Base-by-base conservation (phyloP, 1,140 invertebrate genomes). In the Leptinotarsa lineolata region DNA sequence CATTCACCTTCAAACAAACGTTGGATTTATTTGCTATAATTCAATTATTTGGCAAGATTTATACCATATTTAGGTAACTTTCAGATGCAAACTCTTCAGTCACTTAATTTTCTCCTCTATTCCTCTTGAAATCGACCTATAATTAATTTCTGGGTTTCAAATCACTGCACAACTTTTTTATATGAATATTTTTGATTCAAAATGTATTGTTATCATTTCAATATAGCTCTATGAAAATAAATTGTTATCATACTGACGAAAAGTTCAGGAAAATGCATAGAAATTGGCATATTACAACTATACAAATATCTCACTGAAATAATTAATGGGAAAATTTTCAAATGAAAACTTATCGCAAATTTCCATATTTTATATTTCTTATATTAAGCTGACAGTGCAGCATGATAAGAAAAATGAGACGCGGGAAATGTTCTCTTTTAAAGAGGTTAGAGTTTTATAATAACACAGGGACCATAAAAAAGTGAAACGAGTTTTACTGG, bases 381-480 rank as follows among this genome's bases (percentile, higher is more conserved):
- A 54, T 54, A 54, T 16, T 54, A n/a, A 54, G 48, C 48, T 54
- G 48, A 54, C 48, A 54, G 48, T 54, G 48, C 48, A 5, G 48
- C 48, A 18, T 18, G 48, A 54, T 54, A 54, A 54, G 48, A 54
- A 54, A 54, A 54, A 54, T 54, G 48, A 54, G 48, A n/a, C 48
- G 48, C 48, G 48, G 48, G 5, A 54, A 54, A 54, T 54, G 48
- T 54, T 54, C 48, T 16, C 48, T n/a, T n/a, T 54, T 54, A 54
- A 54, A 54, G 48, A 54, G 48, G 48, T 54, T 54, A 54, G 48
- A 54, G 48, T 54, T 54, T 54, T 54, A 54, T 54, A 54, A 54
- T 54, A 54, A 54, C 48, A 54, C 48, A 54, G 16, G 48, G 48
- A 54, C 48, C 48, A n/a, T 54, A 54, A 54, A 54, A 54, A 54